A percentile compares a stretch with the other conserved stretches of the same genome.
Conservation (phyloP, 1,140 invertebrate species). For the Heterodera carotae region DNA sequence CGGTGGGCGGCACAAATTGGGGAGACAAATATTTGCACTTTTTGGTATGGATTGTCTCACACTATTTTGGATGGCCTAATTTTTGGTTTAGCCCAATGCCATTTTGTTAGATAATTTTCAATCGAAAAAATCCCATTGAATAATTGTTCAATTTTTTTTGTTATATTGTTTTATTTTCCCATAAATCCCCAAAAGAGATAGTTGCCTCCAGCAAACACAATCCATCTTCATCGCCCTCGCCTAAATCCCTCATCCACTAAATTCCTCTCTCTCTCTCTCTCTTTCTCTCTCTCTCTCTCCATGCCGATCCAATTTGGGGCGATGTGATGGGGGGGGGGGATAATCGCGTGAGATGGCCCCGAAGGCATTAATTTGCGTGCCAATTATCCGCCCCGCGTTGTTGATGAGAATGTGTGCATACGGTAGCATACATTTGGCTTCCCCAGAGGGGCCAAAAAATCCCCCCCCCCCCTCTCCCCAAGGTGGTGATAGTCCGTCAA, state of each 20-base stretch:
- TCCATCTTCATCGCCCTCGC: background rate
- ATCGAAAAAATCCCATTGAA: background rate
- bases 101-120: too few relatives aligned
- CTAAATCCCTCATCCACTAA: background rate
- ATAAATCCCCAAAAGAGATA: background rate
- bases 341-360: background rate
- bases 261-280: too few relatives aligned
- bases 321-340: background rate
- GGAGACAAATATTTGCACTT: background rate
- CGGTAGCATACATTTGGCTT: too few relatives aligned
- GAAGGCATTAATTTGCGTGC: background rate
- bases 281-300: too few relatives aligned
- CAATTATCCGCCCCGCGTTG: slow-evolving; percentile 14
- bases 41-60: too few relatives aligned
- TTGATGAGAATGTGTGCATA: background rate
- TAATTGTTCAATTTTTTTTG: background rate
- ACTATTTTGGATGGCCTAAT: too few relatives aligned
- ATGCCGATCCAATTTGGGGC: background rate
- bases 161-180: background rate
- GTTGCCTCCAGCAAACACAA: background rate
- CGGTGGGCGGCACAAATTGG: background rate
- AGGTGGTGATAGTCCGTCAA: too few relatives aligned
- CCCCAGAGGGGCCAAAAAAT: background rate
- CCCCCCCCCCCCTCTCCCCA: too few relatives aligned
- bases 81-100: too few relatives aligned